Conservation (phyloP, 2,888 invertebrate genomes). For the Oithona nana region DNA sequence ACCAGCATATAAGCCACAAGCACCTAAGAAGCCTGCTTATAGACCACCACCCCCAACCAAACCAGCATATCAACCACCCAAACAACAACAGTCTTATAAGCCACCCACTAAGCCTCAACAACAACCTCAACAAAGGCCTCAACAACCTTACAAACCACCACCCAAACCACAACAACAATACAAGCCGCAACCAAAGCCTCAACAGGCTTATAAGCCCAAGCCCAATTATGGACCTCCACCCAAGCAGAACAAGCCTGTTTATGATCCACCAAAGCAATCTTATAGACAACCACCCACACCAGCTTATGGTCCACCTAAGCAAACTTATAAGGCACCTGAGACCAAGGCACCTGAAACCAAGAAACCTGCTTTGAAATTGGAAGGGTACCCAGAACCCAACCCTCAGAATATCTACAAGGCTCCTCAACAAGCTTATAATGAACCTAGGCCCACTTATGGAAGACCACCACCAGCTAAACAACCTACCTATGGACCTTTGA, state of each 20-base stretch:
- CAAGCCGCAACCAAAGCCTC: not conserved
- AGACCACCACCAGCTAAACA: not conserved
- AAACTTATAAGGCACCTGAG: not conserved
- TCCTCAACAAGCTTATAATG: not conserved
- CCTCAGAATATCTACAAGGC: not conserved
- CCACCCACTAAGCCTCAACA: not conserved
- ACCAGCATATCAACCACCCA: constrained; percentile 2
- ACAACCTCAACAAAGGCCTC: not conserved
- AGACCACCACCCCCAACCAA: not conserved
- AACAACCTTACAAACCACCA: not conserved
- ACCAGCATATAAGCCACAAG: not conserved
- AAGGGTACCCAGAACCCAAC: not conserved
- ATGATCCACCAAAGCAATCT: not conserved
- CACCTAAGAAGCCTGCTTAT: constrained; percentile 5
- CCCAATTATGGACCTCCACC: not conserved
- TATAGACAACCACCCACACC: too few relatives aligned
- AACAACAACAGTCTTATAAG: not conserved
- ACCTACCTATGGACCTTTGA: not conserved
- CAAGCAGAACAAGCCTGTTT: not conserved
- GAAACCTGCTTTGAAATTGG: too few relatives aligned
- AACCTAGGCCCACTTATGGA: not conserved
- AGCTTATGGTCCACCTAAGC: not conserved
- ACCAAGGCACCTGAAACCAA: not conserved
- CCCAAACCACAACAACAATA: not conserved
- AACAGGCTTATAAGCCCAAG: not conserved